Conservation (phyloP, 2,113 vertebrate species). For the Spheniscus mendiculus region DNA sequence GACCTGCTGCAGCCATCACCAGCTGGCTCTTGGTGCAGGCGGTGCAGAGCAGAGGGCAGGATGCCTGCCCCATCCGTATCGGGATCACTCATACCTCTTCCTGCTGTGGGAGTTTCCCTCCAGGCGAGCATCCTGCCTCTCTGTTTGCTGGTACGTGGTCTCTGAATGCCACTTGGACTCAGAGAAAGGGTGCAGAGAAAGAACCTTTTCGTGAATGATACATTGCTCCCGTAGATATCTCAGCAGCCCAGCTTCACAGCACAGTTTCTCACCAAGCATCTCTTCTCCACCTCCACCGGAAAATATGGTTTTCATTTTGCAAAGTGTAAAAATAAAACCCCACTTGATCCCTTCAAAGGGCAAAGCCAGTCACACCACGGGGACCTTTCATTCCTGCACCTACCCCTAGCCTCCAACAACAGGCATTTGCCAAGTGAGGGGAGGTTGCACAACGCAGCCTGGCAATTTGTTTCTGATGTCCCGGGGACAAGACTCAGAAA, state of each 20-base stretch:
- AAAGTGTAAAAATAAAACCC: background rate
- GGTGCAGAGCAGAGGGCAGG: background rate
- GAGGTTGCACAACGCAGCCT: background rate
- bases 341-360: background rate
- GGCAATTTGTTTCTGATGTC: background rate
- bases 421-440: background rate
- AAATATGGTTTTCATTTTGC: background rate
- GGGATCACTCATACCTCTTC: background rate
- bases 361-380: background rate
- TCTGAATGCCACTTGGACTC: background rate
- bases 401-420: background rate
- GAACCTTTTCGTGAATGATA: background rate
- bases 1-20: background rate
- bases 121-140: background rate
- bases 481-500: background rate
- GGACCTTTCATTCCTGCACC: background rate
- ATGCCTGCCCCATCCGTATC: background rate
- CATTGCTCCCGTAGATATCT: background rate
- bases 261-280: background rate
- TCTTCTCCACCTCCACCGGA: background rate
- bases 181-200: background rate
- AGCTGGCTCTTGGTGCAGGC: background rate
- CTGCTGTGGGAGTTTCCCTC: background rate
- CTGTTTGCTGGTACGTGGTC: fast-evolving
- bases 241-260: background rate